Base-by-base conservation (phyloP, 1,140 invertebrate species). In the Pogonomyrmex californicus region DNA sequence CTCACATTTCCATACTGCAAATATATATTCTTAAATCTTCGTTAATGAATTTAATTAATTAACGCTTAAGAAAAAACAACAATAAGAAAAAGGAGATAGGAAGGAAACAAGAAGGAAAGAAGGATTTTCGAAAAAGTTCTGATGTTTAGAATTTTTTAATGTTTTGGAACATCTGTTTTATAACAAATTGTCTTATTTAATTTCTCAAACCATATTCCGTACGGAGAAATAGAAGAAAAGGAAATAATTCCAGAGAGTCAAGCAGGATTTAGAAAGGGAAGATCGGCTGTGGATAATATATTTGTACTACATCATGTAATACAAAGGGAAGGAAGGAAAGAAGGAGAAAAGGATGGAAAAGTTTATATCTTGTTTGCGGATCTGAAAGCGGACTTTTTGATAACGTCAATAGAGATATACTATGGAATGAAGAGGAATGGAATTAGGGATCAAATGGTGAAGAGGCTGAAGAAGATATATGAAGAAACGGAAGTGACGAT, bases 261-360 rank as follows among this genome's bases (percentile, higher is more conserved):
- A 1, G 76, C 58, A 5, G 75, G 38, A 0, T 78, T 78, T 1
- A 65, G 41, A 1, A 78, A 62, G 12, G 41, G 60, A 78, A 86
- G 49, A 5, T 68, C 65, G 0, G 85, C 86, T 0, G 56, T 85
- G 12, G 79, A 89, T 30, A 73, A 79, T 14, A 85, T 89, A 1
- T 89, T 51, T 44, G 6, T 87, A 0, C 12, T 87, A 5, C 83
- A 83, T 5, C 71, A 89, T 10, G 1, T 89, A 1, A 23, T 76
- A 4, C 66, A 87, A 23, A 66, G 1, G 5, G 47, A 58, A 23
- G 0, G 14, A 56, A 60, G 47, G 2, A 30, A 36, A 63, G 10
- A 2, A 78, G 17, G 9, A 33, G 41, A n/a, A 44, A 47, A 23
- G 23, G 23, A 54, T 0, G 47, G 58, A 0, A 77, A 58, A 36